These are phyloP conservation scores for Sweltsa coloradensis DNA, from an alignment of 1,140 invertebrate species.

Conservation along the genomic window DNA sequence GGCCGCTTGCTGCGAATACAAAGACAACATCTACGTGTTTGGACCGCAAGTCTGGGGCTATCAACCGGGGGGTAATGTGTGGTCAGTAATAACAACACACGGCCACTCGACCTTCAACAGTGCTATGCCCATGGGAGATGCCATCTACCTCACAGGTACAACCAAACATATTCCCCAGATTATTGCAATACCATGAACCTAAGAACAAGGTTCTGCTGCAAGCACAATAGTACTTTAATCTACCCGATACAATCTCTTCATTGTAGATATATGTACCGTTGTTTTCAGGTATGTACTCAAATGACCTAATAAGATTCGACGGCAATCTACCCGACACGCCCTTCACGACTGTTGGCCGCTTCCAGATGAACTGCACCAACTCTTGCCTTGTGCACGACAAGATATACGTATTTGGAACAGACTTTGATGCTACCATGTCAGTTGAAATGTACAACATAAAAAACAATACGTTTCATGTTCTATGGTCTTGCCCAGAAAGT, in stretches of 20 bases:
- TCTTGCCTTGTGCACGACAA: conserved; percentile 19
- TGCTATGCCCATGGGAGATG: conserved; percentile 18
- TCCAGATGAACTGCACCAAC: conserved; percentile 15
- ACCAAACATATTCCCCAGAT: not conserved
- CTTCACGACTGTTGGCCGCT: conserved; percentile 14
- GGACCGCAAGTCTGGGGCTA: conserved; percentile 17
- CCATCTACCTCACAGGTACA: conserved; percentile 21
- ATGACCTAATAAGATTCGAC: conserved; percentile 16
- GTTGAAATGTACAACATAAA: too few relatives aligned
- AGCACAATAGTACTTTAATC: not conserved
- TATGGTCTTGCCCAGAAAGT: too few relatives aligned
- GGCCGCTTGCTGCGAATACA: conserved; percentile 20
- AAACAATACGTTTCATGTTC: too few relatives aligned
- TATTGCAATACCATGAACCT: not conserved
- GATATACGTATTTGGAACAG: conserved; percentile 19
- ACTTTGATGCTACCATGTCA: too few relatives aligned
- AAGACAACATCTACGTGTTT: conserved; percentile 20
- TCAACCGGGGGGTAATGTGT: conserved; percentile 12
- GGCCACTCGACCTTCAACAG: conserved; percentile 14
- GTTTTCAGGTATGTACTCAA: conserved; percentile 13
- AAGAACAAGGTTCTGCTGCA: not conserved
- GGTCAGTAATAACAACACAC: conserved; percentile 15
- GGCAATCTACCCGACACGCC: conserved; percentile 9
- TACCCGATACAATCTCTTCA: not conserved
- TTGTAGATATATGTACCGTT: not conserved